Percentiles rank a stretch among this genome's conserved stretches.
These are phyloP conservation scores for Lithobates pipiens DNA, from an alignment of 2,797 vertebrate genomes.

Conservation along the genomic window DNA sequence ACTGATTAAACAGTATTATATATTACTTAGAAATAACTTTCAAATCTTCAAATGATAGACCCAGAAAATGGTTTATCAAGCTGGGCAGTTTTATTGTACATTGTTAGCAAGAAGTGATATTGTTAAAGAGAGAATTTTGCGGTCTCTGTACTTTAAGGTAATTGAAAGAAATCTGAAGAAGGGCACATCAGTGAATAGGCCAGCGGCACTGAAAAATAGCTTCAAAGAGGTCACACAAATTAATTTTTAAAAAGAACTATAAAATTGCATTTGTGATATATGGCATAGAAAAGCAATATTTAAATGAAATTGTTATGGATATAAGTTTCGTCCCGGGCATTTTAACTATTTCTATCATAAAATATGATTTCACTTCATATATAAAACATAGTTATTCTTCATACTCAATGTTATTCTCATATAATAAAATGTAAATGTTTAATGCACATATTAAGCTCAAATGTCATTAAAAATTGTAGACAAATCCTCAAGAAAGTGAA, in stretches of 20 bases:
- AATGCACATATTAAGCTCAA: constrained; percentile 83
- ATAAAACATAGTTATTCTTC: constrained; percentile 87
- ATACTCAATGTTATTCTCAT: constrained; percentile 79
- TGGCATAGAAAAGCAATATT: constrained; percentile 90
- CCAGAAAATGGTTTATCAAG: constrained; percentile 23
- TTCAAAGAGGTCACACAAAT: constrained; percentile 90
- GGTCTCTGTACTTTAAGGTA: constrained; percentile 82
- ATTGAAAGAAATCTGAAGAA: constrained; percentile 89
- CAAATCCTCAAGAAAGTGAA: constrained; percentile 75
- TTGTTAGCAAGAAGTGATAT: constrained; percentile 39
- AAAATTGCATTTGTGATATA: constrained; percentile 91
- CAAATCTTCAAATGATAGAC: neutral
- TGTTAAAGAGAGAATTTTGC: constrained; percentile 40
- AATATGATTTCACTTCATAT: constrained; percentile 85
- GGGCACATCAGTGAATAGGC: constrained; percentile 86
- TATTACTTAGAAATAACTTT: constrained; percentile 8
- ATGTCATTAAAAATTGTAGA: constrained; percentile 79
- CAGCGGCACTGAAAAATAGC: constrained; percentile 82
- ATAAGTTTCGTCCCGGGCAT: constrained; percentile 82
- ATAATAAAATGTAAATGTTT: constrained; percentile 86
- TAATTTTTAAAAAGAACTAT: constrained; percentile 90
- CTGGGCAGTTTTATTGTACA: constrained; percentile 28
- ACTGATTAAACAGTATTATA: constrained; percentile 4
- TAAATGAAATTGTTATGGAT: constrained; percentile 90
- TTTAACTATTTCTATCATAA: constrained; percentile 82